phyloP scores from a whole-genome alignment of 2,888 invertebrate species.

The Hirtodrosophila trivittata region DNA sequence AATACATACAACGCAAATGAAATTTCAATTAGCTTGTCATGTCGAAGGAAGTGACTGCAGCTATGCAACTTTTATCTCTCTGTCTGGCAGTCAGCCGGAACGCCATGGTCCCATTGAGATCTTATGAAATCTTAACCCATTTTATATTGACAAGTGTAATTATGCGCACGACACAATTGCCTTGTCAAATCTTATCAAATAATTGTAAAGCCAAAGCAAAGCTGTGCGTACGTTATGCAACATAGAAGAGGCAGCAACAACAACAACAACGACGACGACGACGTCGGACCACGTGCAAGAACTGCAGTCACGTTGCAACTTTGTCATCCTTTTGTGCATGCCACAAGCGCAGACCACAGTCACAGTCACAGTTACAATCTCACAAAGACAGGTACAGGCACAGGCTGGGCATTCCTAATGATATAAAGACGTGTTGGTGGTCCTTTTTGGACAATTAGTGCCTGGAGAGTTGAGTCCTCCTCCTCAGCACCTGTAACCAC shows the following conservation, averaged over 20 bases:
- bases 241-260: conserved; percentile 7
- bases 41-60: conserved; percentile 58
- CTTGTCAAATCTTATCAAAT: conserved; percentile 77
- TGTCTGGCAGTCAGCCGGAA: conserved; percentile 19
- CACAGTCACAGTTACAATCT: background rate
- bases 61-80: conserved; percentile 49
- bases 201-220: conserved; percentile 61
- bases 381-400: conserved; percentile 18
- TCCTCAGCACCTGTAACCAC: conserved; percentile 65
- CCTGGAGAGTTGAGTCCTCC: no score
- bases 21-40: conserved; percentile 80
- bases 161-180: conserved; percentile 78
- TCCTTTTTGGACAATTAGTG: conserved; percentile 77
- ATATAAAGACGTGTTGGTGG: conserved; percentile 68
- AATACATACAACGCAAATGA: conserved; percentile 69
- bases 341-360: conserved; percentile 16
- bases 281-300: conserved; percentile 61
- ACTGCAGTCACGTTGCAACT: conserved; percentile 74
- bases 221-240: conserved; percentile 45
- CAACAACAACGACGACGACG: no score
- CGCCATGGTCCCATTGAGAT: conserved; percentile 29
- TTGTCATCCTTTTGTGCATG: conserved; percentile 71
- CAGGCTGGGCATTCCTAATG: conserved; percentile 67
- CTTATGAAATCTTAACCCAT: conserved; percentile 73
- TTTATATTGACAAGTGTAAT: conserved; percentile 79